Evolutionary conservation across 2,888 invertebrate genomes (phyloP), one percentile per base, ranked within the genome.

Genomic region (Caenorhabditis drosophilae): DNA sequence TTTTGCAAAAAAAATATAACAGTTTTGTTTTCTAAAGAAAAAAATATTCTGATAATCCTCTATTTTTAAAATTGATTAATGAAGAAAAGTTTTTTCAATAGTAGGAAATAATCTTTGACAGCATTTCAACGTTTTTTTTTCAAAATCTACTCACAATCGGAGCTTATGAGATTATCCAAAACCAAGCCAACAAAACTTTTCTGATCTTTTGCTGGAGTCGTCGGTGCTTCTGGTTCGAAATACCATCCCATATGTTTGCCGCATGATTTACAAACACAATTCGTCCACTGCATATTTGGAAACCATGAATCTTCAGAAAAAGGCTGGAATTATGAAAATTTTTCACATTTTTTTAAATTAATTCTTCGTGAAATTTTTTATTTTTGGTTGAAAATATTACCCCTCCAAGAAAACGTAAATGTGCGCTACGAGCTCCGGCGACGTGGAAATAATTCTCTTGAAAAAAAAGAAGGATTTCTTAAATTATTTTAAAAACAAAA

Each of bases 171-270:
- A 38, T 67, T 59, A n/a, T 73, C 73, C 18, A 73, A 44, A 12
- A 73, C 60, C 23, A 73, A 47, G 4, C 73, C 73, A 22, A 67
- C 61, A 44, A 73, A 73, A 36, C 64, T 62, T 20, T 59, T 38
- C 11, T 35, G 42, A 18, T 48, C 53, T 20, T 48, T 62, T 15
- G 53, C 53, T 4, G 26, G 12, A 3, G 48, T 38, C 7, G 34
- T 27, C 2, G 36, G 9, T 16, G 18, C 53, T 27, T 60, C 56
- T 16, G 64, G 70, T 45, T 73, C 60, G 54, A 73, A 73, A 35
- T 67, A 69, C 73, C 73, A 73, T 67, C 73, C 73, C 49, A 73
- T 58, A 51, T 73, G 73, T 15, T 44, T 36, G 2, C 49, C 51
- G 44, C 73, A 73, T 0, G 45, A 7, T 38, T 56, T 48, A 35